Conservation (phyloP, 2,888 invertebrate species). For the Drosophila incognita region DNA sequence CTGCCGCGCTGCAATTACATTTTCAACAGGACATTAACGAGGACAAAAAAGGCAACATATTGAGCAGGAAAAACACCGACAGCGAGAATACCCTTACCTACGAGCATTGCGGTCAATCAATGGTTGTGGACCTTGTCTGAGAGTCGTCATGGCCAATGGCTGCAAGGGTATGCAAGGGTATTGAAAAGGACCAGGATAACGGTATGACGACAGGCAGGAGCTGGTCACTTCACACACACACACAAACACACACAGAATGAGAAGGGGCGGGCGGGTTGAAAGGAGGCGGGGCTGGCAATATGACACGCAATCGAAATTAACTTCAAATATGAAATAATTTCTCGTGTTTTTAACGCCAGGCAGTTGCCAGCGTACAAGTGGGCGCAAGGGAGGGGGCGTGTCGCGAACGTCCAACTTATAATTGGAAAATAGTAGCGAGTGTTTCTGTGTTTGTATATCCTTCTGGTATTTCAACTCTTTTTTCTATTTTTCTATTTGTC, state of each 20-base stretch:
- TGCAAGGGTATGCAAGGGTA: slow-evolving; percentile 3
- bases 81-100: slow-evolving; percentile 23
- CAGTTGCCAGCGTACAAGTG: slow-evolving; percentile 59
- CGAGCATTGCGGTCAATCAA: neutral
- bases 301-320: slow-evolving; percentile 85
- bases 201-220: slow-evolving; percentile 48
- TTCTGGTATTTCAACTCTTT: neutral
- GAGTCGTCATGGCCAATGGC: neutral
- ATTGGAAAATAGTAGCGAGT: slow-evolving; percentile 71
- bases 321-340: slow-evolving; percentile 83
- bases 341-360: slow-evolving; percentile 70
- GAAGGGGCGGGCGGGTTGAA: slow-evolving; percentile 21
- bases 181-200: slow-evolving; percentile 27
- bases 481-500: neutral
- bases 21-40: slow-evolving; percentile 63
- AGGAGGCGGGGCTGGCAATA: slow-evolving; percentile 27
- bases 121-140: neutral
- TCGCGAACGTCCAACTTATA: slow-evolving; percentile 72
- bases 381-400: slow-evolving; percentile 59
- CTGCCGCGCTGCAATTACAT: slow-evolving; percentile 67
- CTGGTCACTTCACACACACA: slow-evolving; percentile 38
- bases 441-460: slow-evolving; percentile 36
- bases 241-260: neutral
- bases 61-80: slow-evolving; percentile 9
- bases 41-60: slow-evolving; percentile 1